Conservation (phyloP, 2,888 invertebrate genomes). For the Ypsolopha scabrella region DNA sequence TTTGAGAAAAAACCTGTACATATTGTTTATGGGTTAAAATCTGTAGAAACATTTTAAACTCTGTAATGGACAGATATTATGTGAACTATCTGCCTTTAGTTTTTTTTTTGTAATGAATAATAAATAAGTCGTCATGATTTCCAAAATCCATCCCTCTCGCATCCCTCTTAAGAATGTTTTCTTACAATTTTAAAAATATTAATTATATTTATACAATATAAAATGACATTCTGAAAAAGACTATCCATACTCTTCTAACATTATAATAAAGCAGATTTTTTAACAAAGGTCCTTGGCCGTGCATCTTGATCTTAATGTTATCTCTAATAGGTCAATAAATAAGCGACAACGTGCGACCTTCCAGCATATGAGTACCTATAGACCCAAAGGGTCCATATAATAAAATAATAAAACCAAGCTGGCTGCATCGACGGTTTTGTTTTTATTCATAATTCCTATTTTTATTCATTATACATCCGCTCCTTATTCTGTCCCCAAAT, state of each 20-base stretch:
- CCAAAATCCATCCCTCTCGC: too few relatives aligned
- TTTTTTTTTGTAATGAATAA: too few relatives aligned
- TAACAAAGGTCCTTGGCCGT: slow-evolving; percentile 71
- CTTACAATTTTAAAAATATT: too few relatives aligned
- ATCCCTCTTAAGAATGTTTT: too few relatives aligned
- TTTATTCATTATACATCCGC: slow-evolving; percentile 2
- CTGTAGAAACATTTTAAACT: too few relatives aligned
- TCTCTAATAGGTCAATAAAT: slow-evolving; percentile 72
- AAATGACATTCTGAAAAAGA: slow-evolving; percentile 5
- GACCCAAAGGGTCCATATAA: slow-evolving; percentile 47
- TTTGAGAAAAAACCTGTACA: too few relatives aligned
- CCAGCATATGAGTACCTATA: slow-evolving; percentile 39
- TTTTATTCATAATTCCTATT: slow-evolving; percentile 2
- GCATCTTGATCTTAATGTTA: slow-evolving; percentile 70
- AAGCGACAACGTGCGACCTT: slow-evolving; percentile 66
- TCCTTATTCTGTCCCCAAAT: too few relatives aligned
- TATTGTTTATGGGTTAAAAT: too few relatives aligned
- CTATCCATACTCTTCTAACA: slow-evolving; percentile 40
- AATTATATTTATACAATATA: too few relatives aligned
- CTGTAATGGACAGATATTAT: too few relatives aligned
- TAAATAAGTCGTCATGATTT: too few relatives aligned
- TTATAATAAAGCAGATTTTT: slow-evolving; percentile 70
- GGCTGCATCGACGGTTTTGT: background rate
- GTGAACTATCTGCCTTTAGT: too few relatives aligned
- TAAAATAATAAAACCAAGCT: slow-evolving; percentile 44